Percentiles rank a stretch among this genome's conserved stretches.
Evolutionary conservation across 23 tunicate species (phyloP).

Genomic region (Ciona savignyi): DNA sequence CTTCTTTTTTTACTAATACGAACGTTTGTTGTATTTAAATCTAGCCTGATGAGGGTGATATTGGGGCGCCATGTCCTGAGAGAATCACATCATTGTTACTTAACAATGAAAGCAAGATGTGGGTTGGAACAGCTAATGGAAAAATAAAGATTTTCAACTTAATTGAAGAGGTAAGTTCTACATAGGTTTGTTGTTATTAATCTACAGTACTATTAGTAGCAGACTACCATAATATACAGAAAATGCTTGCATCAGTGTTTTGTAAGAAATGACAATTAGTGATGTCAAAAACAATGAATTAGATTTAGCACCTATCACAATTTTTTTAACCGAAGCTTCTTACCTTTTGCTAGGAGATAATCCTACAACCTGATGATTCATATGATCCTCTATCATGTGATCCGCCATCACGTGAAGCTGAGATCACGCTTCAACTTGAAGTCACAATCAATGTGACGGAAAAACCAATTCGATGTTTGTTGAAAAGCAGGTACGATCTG

Average conservation of each 20-base stretch:
- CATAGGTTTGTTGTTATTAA: too few relatives aligned
- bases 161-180: background rate
- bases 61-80: background rate
- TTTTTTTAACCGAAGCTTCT: too few relatives aligned
- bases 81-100: conserved; percentile 13
- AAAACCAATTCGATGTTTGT: conserved; percentile 19
- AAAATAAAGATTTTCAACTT: conserved; percentile 16
- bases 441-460: background rate
- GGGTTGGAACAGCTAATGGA: conserved; percentile 43
- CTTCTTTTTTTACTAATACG: too few relatives aligned
- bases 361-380: background rate
- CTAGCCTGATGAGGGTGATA: conserved; percentile 28
- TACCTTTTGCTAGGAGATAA: background rate
- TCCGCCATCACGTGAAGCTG: background rate
- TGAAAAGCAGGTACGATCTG: conserved; percentile 10
- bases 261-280: too few relatives aligned
- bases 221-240: too few relatives aligned
- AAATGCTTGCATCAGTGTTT: too few relatives aligned
- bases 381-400: background rate
- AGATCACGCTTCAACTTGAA: background rate
- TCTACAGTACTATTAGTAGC: too few relatives aligned
- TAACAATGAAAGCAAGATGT: conserved; percentile 3
- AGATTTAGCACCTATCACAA: too few relatives aligned
- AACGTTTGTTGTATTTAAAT: too few relatives aligned
- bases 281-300: too few relatives aligned